Evolutionary conservation across 2,797 vertebrate species (phyloP), one percentile per base, ranked within the genome.

Genomic region (Enteromius unitaeniatus): DNA sequence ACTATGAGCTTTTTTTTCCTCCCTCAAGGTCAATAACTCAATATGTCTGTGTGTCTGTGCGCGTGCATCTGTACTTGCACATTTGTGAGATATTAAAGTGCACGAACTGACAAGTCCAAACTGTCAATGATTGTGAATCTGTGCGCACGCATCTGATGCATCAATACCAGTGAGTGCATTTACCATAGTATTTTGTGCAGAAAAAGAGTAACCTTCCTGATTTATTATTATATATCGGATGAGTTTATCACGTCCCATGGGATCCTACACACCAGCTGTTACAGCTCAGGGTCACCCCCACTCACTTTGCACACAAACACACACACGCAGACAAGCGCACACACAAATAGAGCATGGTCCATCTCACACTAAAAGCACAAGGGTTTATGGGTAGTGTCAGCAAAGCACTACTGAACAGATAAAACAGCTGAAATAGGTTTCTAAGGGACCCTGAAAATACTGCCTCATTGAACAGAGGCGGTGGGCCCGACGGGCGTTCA

Each of bases 361-460:
- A 72, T 73, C 80, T 82, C 84, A 86, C 74, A 78, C 84, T 86
- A 79, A 86, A 74, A 84, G 81, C 80, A 82, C 65, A 77, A 86
- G 84, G 81, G 75, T 86, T 86, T 86, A 86, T 86, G 84, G 81
- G 65, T 86, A 78, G 84, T 86, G 80, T 83, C 80, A 86, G 75
- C 69, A 83, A 72, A 86, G 80, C 84, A 45, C 75, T 79, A 74
- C 69, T 74, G 76, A 58, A 82, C 58, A 86, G 84, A 86, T 86
- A 83, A 86, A 86, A 79, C 80, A 86, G 80, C 80, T 78, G 75
- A 86, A 82, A 86, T 86, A 73, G 84, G 84, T 82, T 81, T 86
- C 80, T 65, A 53, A 73, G 81, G 80, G 84, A 82, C 76, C 81
- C 84, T 83, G 79, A 73, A 83, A 67, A 86, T 74, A 78, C 76